Evolutionary conservation across 2,888 invertebrate genomes (phyloP), one percentile per base, ranked within the genome.

Genomic region (Melanostoma mellinum): DNA sequence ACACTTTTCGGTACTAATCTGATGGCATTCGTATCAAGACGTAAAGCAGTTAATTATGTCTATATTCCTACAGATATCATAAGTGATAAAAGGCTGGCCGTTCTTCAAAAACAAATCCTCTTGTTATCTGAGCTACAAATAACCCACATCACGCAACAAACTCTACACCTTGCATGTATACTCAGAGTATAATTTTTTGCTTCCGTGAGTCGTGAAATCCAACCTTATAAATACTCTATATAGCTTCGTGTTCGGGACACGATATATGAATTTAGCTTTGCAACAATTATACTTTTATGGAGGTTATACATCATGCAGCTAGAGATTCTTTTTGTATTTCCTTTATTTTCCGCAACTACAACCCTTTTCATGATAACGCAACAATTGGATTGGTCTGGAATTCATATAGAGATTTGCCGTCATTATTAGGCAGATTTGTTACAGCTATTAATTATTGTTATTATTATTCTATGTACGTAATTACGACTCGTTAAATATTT

Each of bases 401-500:
- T 63, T 63, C 32, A 6, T 50, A 50, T 35, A 63, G 38, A 35
- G 10, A 38, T 63, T 9, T 10, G n/a, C 32, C 4, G 2, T 38
- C 3, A 2, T 4, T 8, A 48, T 63, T 32, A 74, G 69, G 68
- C 63, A 58, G 69, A 74, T 77, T 82, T 77, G 50, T 67, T 55
- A 20, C 53, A 61, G 44, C 63, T 72, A 69, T 77, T 53, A 82
- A 61, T 82, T 67, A 50, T 67, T n/a, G n/a, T n/a, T 68, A 20
- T 20, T 20, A 20, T 20, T 20, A 20, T 20, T 20, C 20, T 20
- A 20, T 20, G 50, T 40, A 42, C 30, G 78, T 69, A 82, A 82
- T 82, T 82, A 78, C 63, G 74, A 78, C 82, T 82, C 78, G 82
- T 82, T 77, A 82, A 82, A 78, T 78, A 74, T 82, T 77, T 68